Conservation (phyloP, 2,888 invertebrate species). For the Pyrrhosoma nymphula region DNA sequence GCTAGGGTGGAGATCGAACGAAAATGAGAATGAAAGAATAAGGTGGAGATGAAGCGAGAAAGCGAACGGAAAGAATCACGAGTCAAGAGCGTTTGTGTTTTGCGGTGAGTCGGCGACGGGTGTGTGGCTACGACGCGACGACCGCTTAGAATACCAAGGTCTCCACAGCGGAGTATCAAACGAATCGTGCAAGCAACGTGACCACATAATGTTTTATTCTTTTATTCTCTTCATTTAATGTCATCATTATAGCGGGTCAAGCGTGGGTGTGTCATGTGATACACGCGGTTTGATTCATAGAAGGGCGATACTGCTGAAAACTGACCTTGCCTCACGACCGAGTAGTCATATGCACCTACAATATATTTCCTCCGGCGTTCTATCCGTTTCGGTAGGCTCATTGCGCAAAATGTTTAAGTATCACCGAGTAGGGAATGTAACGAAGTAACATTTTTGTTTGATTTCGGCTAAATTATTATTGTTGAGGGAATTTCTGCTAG, state of each 20-base stretch:
- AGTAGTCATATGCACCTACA: not conserved
- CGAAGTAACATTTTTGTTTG: too few relatives aligned
- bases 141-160: not conserved
- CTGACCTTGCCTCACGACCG: not conserved
- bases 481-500: too few relatives aligned
- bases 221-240: too few relatives aligned
- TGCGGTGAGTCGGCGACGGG: not conserved
- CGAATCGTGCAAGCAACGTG: constrained; percentile 11
- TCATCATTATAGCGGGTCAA: constrained; percentile 41
- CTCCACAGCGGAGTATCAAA: constrained; percentile 46
- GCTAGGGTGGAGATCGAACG: not conserved
- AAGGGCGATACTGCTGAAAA: not conserved
- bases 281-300: constrained; percentile 1
- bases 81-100: not conserved
- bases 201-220: constrained; percentile 43
- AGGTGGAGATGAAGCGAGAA: not conserved
- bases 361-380: not conserved
- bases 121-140: not conserved
- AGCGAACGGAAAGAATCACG: not conserved
- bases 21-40: not conserved
- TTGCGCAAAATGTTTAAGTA: too few relatives aligned
- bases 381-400: not conserved
- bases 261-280: constrained; percentile 20
- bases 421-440: too few relatives aligned
- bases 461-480: too few relatives aligned